Evolutionary conservation across 1,140 invertebrate genomes (phyloP).

Genomic region (Trachymyrmex septentrionalis): DNA sequence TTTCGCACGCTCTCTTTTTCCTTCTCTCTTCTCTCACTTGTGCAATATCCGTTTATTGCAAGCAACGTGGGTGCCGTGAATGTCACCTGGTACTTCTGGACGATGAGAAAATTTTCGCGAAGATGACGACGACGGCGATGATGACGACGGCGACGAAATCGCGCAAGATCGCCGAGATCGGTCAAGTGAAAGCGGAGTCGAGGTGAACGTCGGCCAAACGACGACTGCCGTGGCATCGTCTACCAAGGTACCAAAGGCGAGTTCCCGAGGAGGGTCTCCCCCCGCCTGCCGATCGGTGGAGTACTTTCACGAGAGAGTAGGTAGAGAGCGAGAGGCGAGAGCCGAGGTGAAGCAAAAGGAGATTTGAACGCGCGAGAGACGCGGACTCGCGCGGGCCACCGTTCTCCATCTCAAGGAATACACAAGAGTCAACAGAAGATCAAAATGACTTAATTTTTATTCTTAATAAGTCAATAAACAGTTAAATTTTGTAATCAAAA

Average conservation of each 20-base stretch:
- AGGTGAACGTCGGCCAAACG: conserved; percentile 71
- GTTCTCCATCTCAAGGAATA: too few relatives aligned
- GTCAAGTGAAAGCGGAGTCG: conserved; percentile 73
- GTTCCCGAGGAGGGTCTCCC: conserved; percentile 60
- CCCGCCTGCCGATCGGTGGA: conserved; percentile 44
- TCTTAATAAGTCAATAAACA: too few relatives aligned
- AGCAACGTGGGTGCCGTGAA: not conserved
- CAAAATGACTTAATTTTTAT: too few relatives aligned
- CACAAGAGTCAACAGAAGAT: too few relatives aligned
- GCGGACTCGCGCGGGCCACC: not conserved
- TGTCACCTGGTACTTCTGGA: not conserved
- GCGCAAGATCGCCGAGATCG: conserved; percentile 64
- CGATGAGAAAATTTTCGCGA: not conserved
- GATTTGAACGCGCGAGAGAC: conserved; percentile 2
- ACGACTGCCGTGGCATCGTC: conserved; percentile 72
- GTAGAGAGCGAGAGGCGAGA: conserved; percentile 63
- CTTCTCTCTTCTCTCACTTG: not conserved
- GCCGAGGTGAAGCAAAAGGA: conserved; percentile 22
- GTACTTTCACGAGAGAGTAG: conserved; percentile 72
- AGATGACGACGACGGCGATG: not conserved
- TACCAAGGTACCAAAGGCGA: conserved; percentile 70
- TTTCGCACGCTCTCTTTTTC: not conserved
- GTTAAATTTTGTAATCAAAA: too few relatives aligned
- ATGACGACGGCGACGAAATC: conserved; percentile 1
- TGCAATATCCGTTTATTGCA: conserved; percentile 5